Evolutionary conservation across 2,888 invertebrate species (phyloP).

Genomic region (Philereme vetulata): DNA sequence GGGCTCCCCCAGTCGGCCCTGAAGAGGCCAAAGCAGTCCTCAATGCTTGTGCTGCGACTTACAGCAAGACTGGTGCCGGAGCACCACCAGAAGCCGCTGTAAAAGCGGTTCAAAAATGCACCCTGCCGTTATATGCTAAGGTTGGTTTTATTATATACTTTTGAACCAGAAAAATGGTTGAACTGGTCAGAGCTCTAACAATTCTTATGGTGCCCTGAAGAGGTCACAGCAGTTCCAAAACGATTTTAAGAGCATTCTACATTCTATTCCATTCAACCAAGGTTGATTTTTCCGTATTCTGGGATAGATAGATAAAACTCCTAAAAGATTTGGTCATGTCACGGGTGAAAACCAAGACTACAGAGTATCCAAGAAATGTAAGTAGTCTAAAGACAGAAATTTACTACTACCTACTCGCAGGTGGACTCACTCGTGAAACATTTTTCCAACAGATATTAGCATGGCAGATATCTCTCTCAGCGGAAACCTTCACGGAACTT

Average conservation of each 20-base stretch:
- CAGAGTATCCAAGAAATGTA: no score
- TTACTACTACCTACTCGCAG: no score
- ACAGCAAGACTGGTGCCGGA: slow-evolving; percentile 79
- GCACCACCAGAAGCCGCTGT: slow-evolving; percentile 85
- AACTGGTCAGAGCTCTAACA: background rate
- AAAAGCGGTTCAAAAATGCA: slow-evolving; percentile 86
- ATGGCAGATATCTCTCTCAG: slow-evolving; percentile 80
- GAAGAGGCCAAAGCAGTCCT: slow-evolving; percentile 73
- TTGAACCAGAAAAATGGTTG: background rate
- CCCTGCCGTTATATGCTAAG: slow-evolving; percentile 88
- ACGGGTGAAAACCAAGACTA: no score
- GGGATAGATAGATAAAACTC: no score
- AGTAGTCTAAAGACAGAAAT: no score
- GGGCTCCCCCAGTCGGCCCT: slow-evolving; percentile 71
- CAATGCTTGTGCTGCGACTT: slow-evolving; percentile 70
- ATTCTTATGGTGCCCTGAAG: background rate
- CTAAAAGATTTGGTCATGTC: no score
- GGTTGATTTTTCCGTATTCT: background rate
- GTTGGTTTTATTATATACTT: slow-evolving; percentile 53
- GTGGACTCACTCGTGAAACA: no score
- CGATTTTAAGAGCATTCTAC: no score
- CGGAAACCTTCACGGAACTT: slow-evolving; percentile 74
- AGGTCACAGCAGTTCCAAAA: background rate
- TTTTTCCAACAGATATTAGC: slow-evolving; percentile 66
- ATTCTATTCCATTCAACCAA: background rate